Conservation (phyloP, 2,797 vertebrate genomes). For the Fratercula arctica region DNA sequence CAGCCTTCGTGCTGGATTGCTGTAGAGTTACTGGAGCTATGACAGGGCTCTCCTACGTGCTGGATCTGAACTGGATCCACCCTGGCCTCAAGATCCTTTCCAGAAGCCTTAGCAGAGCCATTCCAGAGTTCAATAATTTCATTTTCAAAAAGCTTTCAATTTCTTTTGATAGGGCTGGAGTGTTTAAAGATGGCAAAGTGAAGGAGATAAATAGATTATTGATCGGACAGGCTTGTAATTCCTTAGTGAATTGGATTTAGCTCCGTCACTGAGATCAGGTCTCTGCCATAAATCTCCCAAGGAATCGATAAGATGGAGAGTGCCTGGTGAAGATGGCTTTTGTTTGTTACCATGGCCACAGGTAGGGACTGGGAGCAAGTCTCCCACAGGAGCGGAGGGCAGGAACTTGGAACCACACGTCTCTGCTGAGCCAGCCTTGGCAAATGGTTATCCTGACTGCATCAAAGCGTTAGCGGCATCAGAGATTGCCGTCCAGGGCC, state of each 20-base stretch:
- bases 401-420: neutral
- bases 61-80: neutral
- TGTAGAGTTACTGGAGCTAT: neutral
- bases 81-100: neutral
- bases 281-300: conserved; percentile 72
- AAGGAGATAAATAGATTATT: conserved; percentile 83
- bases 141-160: conserved; percentile 74
- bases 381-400: neutral
- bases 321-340: neutral
- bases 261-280: conserved; percentile 74
- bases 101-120: neutral
- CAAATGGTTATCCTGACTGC: neutral
- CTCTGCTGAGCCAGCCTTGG: neutral
- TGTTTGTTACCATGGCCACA: conserved; percentile 28
- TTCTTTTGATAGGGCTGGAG: conserved; percentile 73
- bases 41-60: neutral
- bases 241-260: conserved; percentile 80
- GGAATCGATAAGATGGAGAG: conserved; percentile 67
- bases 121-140: conserved; percentile 50
- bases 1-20: neutral
- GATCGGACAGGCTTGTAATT: conserved; percentile 79
- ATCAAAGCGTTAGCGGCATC: neutral
- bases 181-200: conserved; percentile 78
- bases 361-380: neutral
- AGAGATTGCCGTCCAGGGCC: neutral